A percentile compares a stretch with the other conserved stretches of the same genome.
phyloP scores from a whole-genome alignment of 2,888 invertebrate genomes.

The Endomychus coccineus region DNA sequence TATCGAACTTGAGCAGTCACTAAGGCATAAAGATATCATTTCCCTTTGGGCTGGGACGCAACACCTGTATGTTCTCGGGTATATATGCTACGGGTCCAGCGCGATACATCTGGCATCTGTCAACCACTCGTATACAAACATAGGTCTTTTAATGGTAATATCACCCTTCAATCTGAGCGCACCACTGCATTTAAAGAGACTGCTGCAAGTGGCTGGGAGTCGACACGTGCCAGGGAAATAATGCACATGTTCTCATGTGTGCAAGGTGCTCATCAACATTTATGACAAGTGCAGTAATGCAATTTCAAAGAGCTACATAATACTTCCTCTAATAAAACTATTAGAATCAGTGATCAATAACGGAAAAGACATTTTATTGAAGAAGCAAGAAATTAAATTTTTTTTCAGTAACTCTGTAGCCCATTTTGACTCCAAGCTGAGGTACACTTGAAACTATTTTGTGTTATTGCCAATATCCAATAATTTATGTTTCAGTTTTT shows the following conservation, averaged over 20 bases:
- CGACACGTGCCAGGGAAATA: slow-evolving; percentile 43
- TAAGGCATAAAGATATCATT: slow-evolving; percentile 35
- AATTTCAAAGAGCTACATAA: too few relatives aligned
- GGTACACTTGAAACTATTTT: too few relatives aligned
- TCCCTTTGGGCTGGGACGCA: slow-evolving; percentile 19
- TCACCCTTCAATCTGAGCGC: slow-evolving; percentile 35
- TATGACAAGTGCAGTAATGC: too few relatives aligned
- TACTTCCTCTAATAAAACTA: too few relatives aligned
- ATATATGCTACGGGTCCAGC: slow-evolving; percentile 2
- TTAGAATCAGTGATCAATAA: too few relatives aligned
- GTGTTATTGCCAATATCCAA: too few relatives aligned
- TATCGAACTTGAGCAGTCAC: slow-evolving; percentile 29
- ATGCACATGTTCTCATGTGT: slow-evolving; percentile 36
- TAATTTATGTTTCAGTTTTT: too few relatives aligned
- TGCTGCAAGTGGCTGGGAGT: slow-evolving; percentile 37
- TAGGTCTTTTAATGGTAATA: slow-evolving; percentile 26
- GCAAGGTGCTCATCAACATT: too few relatives aligned
- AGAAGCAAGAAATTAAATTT: too few relatives aligned
- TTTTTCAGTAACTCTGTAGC: too few relatives aligned
- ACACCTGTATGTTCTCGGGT: slow-evolving; percentile 29
- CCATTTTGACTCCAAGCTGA: too few relatives aligned
- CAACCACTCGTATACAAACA: slow-evolving; percentile 28
- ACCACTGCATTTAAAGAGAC: slow-evolving; percentile 24
- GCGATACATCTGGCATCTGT: slow-evolving; percentile 33
- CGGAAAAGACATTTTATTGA: too few relatives aligned